Base-by-base conservation (phyloP, 2,888 invertebrate genomes). In the Steromphala cineraria region DNA sequence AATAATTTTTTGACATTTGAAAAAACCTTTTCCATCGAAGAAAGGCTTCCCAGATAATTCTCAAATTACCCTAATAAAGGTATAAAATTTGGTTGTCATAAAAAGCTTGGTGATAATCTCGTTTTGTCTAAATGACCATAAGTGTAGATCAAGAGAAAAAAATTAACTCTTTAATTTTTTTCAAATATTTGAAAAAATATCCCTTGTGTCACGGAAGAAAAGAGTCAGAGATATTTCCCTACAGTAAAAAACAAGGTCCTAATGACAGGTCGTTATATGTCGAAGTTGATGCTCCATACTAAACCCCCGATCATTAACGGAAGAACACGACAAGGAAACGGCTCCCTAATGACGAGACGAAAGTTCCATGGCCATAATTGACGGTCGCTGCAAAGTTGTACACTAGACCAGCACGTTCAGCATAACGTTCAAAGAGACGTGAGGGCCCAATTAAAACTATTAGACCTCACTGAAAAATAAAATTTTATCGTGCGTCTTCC, bases 401-500 rank as follows among this genome's bases (percentile, higher is more conserved):
- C 28, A 24, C 28, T 15, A 52, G 53, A 55, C 53, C 21, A 76
- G 76, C 76, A 76, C 76, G 76, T 76, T 76, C 55, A 21, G 4
- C 55, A 53, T 55, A 31, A 53, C 53, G 76, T 76, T 76, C 53
- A 55, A 76, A 76, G 53, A 76, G 53, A 53, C 71, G 40, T 36
- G 53, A 28, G 53, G 76, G 76, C 55, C 76, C 76, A 76, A 76
- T 76, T 76, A 76, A 76, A 76, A 76, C 76, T 55, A 76, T 76
- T 76, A 76, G 76, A 53, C 76, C 55, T 55, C 53, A 24, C 55
- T 55, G 76, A 76, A 76, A 76, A 76, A 76, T 76, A 76, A 76
- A 76, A 76, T 53, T 76, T 76, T 76, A 76, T 76, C 76, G 76
- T 55, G 53, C 55, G 55, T 76, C 76, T 76, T 76, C 76, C 76